These are phyloP conservation scores for Drosophila basisetae DNA, from an alignment of 2,888 invertebrate genomes.

Conservation along the genomic window DNA sequence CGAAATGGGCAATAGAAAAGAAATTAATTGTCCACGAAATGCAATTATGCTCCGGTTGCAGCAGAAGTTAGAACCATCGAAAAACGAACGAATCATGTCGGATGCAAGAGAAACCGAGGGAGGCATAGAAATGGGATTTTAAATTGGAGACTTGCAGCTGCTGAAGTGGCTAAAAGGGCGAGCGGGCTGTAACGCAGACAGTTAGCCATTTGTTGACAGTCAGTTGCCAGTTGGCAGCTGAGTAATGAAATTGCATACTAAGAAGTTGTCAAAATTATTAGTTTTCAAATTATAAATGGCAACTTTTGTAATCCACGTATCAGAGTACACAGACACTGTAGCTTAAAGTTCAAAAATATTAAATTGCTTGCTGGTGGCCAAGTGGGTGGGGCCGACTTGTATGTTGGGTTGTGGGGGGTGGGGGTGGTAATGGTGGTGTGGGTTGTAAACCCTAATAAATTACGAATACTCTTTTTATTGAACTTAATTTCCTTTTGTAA, in stretches of 20 bases:
- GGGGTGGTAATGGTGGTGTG: background rate
- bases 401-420: background rate
- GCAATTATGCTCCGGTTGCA: constrained; percentile 84
- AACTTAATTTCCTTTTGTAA: constrained; percentile 77
- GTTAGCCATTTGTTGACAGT: constrained; percentile 38
- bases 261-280: constrained; percentile 73
- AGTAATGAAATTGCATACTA: constrained; percentile 68
- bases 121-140: constrained; percentile 1
- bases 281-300: constrained; percentile 43
- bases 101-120: constrained; percentile 7
- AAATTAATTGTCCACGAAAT: constrained; percentile 86
- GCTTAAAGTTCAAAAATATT: constrained; percentile 21
- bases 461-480: constrained; percentile 75
- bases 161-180: constrained; percentile 28
- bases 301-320: constrained; percentile 22
- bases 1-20: constrained; percentile 85
- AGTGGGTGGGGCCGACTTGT: background rate
- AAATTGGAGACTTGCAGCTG: constrained; percentile 24
- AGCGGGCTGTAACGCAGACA: background rate
- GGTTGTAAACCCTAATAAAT: constrained; percentile 65
- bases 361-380: background rate
- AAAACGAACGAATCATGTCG: constrained; percentile 43
- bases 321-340: background rate
- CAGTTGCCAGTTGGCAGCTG: constrained; percentile 14
- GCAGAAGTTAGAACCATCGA: constrained; percentile 42